Percentiles rank a stretch among this genome's conserved stretches.
Evolutionary conservation across 2,888 invertebrate genomes (phyloP).

Genomic region (Brachylomia viminalis): DNA sequence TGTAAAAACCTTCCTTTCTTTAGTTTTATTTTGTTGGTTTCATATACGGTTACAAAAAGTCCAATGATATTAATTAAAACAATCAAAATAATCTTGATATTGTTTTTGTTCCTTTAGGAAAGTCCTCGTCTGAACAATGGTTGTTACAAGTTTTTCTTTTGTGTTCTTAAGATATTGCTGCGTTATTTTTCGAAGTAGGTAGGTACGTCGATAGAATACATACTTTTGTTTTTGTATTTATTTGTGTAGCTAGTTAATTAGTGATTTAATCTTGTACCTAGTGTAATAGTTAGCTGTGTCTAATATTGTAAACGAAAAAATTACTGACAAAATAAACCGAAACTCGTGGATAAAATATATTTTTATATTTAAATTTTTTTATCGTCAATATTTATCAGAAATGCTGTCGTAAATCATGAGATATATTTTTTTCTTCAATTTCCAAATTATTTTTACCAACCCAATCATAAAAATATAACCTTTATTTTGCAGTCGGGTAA

Average conservation of each 20-base stretch:
- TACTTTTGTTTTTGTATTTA: too few relatives aligned
- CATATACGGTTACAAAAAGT: background rate
- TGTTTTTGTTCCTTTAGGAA: background rate
- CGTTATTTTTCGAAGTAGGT: background rate
- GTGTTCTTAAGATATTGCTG: background rate
- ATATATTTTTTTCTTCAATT: background rate
- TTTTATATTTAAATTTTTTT: background rate
- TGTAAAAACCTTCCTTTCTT: conserved; percentile 35
- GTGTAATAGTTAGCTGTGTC: too few relatives aligned
- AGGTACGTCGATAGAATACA: background rate
- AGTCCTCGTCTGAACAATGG: conserved; percentile 1
- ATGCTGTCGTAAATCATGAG: background rate
- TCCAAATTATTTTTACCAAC: conserved; percentile 1
- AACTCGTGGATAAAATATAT: background rate
- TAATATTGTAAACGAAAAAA: too few relatives aligned
- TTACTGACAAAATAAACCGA: too few relatives aligned
- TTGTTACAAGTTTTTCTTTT: conserved; percentile 7
- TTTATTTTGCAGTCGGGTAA: background rate
- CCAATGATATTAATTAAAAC: background rate
- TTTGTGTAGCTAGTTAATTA: too few relatives aligned
- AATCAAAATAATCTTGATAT: conserved; percentile 1
- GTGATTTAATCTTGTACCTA: too few relatives aligned
- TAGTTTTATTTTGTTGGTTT: conserved; percentile 34
- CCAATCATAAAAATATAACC: background rate
- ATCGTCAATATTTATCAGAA: conserved; percentile 12